phyloP scores from a whole-genome alignment of 2,113 vertebrate genomes.

The Spilogale gracilis region DNA sequence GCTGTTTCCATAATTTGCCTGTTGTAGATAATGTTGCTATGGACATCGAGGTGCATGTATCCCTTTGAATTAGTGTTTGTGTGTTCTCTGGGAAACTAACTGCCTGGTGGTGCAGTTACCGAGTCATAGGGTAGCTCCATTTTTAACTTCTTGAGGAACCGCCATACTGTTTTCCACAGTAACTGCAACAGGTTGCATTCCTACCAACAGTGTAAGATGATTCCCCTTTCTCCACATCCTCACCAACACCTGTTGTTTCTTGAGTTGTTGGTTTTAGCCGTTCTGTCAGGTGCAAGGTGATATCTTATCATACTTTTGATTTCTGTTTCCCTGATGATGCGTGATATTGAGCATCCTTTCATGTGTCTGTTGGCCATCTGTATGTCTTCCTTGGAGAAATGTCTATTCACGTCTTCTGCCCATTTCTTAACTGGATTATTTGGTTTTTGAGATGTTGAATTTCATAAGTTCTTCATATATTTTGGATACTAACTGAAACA shows the following conservation, averaged over 20 bases:
- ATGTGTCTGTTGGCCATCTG: background rate
- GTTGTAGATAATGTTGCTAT: background rate
- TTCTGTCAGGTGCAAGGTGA: background rate
- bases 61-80: background rate
- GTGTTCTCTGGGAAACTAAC: background rate
- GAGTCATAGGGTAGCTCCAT: background rate
- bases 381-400: background rate
- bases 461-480: background rate
- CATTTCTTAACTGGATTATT: background rate
- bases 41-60: background rate
- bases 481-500: background rate
- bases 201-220: background rate
- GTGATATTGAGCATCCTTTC: background rate
- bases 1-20: background rate
- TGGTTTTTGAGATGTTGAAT: background rate
- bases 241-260: background rate
- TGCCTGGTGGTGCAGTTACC: background rate
- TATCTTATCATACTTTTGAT: background rate
- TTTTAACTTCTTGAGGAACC: background rate
- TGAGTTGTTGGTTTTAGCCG: background rate
- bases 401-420: background rate
- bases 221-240: background rate
- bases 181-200: background rate
- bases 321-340: background rate
- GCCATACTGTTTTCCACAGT: background rate